These are phyloP conservation scores for Microtus montanus DNA, from an alignment of 2,113 vertebrate species.

Conservation along the genomic window DNA sequence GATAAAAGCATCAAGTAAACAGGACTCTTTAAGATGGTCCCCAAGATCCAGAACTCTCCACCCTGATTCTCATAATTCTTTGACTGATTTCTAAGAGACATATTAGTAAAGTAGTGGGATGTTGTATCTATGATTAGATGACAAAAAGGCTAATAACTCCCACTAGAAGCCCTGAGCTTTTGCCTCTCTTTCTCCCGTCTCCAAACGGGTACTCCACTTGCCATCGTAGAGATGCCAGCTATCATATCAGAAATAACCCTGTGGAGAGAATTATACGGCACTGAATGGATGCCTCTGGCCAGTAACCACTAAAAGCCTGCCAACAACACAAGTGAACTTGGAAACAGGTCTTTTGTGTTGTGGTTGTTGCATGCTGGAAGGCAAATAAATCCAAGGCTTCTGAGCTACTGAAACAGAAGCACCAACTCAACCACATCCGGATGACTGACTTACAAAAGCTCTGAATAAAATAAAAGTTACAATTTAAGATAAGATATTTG, in stretches of 20 bases:
- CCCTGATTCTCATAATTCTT: neutral
- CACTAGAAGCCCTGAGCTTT: neutral
- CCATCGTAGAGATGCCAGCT: neutral
- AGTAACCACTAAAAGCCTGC: neutral
- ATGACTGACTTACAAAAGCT: neutral
- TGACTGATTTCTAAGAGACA: neutral
- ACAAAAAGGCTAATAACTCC: neutral
- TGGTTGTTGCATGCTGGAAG: neutral
- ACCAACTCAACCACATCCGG: neutral
- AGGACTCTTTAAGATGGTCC: neutral
- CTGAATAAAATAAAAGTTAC: neutral
- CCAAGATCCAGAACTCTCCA: neutral
- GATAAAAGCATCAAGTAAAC: neutral
- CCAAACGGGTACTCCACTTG: neutral
- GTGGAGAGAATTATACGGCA: neutral
- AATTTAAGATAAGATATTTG: neutral
- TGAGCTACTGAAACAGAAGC: neutral
- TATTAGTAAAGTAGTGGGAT: neutral
- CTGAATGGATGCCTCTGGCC: neutral
- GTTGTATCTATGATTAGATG: neutral
- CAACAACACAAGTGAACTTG: neutral
- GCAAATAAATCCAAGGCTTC: neutral
- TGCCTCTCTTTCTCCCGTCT: neutral
- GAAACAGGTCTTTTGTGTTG: neutral
- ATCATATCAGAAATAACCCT: neutral